Base-by-base conservation (phyloP, 2,797 vertebrate species). In the Pteronotus mesoamericanus region DNA sequence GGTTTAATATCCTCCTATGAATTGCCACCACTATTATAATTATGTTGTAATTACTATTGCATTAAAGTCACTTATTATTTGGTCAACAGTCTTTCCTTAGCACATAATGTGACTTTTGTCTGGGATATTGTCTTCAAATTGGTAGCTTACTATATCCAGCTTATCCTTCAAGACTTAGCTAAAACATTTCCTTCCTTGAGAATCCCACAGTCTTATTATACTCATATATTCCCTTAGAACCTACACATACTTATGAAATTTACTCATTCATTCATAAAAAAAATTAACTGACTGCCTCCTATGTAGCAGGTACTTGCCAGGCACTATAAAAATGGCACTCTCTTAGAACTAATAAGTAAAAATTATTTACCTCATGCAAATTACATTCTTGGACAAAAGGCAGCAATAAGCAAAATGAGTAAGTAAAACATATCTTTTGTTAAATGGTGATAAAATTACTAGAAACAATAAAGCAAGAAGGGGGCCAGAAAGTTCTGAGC, bases 261-360 rank as follows among this genome's bases (percentile, higher is more conserved):
- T 32, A 61, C 44, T 86, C 37, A 82, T 68, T 87, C 29, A 79
- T 88, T 93, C 24, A 44, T 77, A 66, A 94, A 80, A 92, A 92
- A 12, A 5, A 48, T 34, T 91, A 59, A n/a, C 57, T 44, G 69
- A 77, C 39, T 84, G 46, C n/a, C 57, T 83, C 19, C 9, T 39
- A 48, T 24, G 2, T 29, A 75, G 5, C 34, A 79, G 5, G 5
- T 0, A 26, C 44, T 75, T 55, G 16, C 69, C 8, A 89, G 9
- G 19, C n/a, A 91, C 7, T 72, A 61, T 22, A 84, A 69, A 91
- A 82, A 34, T 55, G 24, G 3, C 1, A 61, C 53, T 44, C 87
- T 61, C 16, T 16, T 57, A 71, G 59, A 92, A n/a, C 6, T 39
- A 90, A 55, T 39, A 46, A 53, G 26, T 87, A 46, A 80, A 96